A percentile compares a stretch with the other conserved stretches of the same genome.
phyloP scores from a whole-genome alignment of 2,113 vertebrate genomes.

The Gobiocypris rarus region DNA sequence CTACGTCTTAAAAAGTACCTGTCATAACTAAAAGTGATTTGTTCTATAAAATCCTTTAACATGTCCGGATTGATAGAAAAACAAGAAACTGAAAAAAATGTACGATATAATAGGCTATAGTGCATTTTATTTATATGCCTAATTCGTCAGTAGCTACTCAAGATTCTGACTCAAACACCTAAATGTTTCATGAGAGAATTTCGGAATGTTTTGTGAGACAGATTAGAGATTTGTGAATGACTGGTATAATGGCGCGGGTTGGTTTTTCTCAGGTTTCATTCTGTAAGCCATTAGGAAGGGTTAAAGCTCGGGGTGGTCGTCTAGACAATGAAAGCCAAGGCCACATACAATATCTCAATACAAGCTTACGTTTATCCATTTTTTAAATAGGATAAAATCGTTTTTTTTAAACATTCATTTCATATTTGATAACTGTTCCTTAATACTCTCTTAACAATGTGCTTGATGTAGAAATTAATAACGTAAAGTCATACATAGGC shows the following conservation, averaged over 20 bases:
- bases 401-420: no score
- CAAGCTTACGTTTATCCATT: background rate
- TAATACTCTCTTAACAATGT: background rate
- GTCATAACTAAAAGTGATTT: background rate
- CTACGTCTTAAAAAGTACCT: background rate
- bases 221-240: background rate
- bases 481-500: background rate
- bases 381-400: no score
- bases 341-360: background rate
- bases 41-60: background rate
- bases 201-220: background rate
- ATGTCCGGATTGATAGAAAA: background rate
- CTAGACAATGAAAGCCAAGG: conserved; percentile 46
- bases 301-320: conserved; percentile 16
- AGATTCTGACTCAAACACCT: background rate
- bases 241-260: background rate
- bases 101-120: no score
- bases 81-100: background rate
- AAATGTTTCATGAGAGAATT: background rate
- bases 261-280: conserved; percentile 2
- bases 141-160: background rate
- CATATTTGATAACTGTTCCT: background rate
- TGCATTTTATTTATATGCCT: background rate
- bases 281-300: background rate
- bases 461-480: background rate